A percentile compares a stretch with the other conserved stretches of the same genome.
These are phyloP conservation scores for Neuroterus valhalla DNA, from an alignment of 1,140 invertebrate genomes.

Conservation along the genomic window DNA sequence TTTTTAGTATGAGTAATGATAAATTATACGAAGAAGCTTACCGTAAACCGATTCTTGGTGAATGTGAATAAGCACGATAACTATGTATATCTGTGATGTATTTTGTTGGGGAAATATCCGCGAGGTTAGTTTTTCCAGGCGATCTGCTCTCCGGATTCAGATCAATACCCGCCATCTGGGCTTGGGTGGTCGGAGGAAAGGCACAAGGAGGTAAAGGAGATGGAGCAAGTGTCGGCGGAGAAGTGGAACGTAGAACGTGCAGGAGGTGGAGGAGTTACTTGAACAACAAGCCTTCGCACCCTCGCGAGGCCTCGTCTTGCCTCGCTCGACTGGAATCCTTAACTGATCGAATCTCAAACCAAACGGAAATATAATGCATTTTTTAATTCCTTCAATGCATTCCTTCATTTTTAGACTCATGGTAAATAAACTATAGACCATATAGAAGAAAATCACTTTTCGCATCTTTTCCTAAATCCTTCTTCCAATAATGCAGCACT, in stretches of 20 bases:
- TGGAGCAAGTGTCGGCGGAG: constrained; percentile 38
- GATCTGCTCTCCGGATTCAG: constrained; percentile 72
- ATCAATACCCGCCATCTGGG: constrained; percentile 73
- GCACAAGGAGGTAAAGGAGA: constrained; percentile 49
- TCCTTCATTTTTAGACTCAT: too few species aligned
- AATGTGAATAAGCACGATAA: too few species aligned
- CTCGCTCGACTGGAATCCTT: constrained; percentile 45
- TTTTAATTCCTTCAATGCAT: too few species aligned
- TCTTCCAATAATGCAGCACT: too few species aligned
- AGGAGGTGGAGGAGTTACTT: constrained; percentile 63
- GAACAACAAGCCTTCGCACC: constrained; percentile 71
- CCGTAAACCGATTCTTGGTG: too few species aligned
- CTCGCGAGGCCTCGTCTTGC: too few species aligned
- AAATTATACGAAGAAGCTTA: too few species aligned
- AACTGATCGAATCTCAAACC: constrained; percentile 58
- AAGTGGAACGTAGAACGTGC: constrained; percentile 53
- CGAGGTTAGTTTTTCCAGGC: constrained; percentile 69
- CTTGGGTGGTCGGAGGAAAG: constrained; percentile 56
- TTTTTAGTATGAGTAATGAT: too few species aligned
- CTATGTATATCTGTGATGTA: constrained; percentile 9
- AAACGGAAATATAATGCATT: constrained; percentile 21
- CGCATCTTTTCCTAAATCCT: too few species aligned
- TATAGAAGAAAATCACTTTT: too few species aligned
- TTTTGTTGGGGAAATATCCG: constrained; percentile 57
- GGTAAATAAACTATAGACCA: too few species aligned